These are phyloP conservation scores for Drosophila sordidula DNA, from an alignment of 2,888 invertebrate genomes.

Conservation along the genomic window DNA sequence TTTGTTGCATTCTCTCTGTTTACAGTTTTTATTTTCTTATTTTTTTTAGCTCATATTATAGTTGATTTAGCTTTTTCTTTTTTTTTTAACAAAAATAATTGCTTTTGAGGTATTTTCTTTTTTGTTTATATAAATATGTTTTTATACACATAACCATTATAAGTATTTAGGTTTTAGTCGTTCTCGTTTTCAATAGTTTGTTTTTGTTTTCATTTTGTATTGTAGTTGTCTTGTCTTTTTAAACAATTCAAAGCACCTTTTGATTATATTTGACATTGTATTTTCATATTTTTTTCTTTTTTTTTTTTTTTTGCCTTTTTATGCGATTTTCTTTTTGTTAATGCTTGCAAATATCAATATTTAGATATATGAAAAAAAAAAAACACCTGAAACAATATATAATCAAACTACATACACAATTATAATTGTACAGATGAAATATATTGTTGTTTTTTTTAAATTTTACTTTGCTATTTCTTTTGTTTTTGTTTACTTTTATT, in stretches of 20 bases:
- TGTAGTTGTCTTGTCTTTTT: constrained; percentile 73
- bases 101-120: constrained; percentile 81
- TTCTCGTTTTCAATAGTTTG: constrained; percentile 66
- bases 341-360: constrained; percentile 47
- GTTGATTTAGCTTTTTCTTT: constrained; percentile 57
- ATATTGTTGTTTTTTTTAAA: constrained; percentile 15
- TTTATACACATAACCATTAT: constrained; percentile 68
- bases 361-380: constrained; percentile 35
- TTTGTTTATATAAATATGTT: constrained; percentile 77
- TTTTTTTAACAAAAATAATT: constrained; percentile 80
- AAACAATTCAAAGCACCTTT: constrained; percentile 83
- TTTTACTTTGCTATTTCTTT: constrained; percentile 24
- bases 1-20: constrained; percentile 45
- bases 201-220: constrained; percentile 53
- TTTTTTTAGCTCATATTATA: constrained; percentile 28
- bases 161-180: constrained; percentile 75
- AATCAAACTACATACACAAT: constrained; percentile 62
- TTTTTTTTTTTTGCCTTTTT: constrained; percentile 42
- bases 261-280: constrained; percentile 81
- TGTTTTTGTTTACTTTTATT: constrained; percentile 32
- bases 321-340: constrained; percentile 36
- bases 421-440: constrained; percentile 29
- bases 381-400: constrained; percentile 62
- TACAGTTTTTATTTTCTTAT: constrained; percentile 31
- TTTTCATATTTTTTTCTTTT: constrained; percentile 42